Evolutionary conservation across 1,140 invertebrate species (phyloP), one percentile per base, ranked within the genome.

Genomic region (Penaeus chinensis): DNA sequence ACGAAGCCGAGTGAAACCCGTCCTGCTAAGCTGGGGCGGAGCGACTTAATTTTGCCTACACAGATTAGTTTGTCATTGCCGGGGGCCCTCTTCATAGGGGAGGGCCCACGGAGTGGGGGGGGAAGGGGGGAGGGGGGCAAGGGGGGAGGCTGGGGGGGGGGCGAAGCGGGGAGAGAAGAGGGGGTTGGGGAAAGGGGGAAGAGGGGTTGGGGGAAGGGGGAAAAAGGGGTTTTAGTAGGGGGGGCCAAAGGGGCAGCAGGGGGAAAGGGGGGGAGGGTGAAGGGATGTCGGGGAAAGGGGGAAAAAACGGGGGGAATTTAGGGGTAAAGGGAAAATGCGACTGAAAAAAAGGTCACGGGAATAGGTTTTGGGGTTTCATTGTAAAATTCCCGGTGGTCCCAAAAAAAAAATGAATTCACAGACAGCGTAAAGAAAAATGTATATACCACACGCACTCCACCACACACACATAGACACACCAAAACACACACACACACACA

Each of bases 21-120:
- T 47, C 85, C 79, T 65, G 80, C 85, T 82, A 80, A 82, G 22
- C 65, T 61, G n/a, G 16, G 85, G 69, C 78, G 20, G 61, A 22
- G 80, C 85, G 85, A 87, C 85, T 77, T 87, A 87, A n/a, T n/a
- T 87, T 80, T 81, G 32, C 60, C 24, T 74, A 24, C 85, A 61
- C 63, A 82, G 85, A 87, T 87, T 87, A 87, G 85, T 87, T 87
- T 87, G 85, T 87, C 85, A 87, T 87, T 87, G 85, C 79, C n/a
- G n/a, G 61, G n/a, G 13, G 37, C 82, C 80, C 61, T 87, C 85
- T 87, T 87, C 80, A 87, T 87, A 87, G 85, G 77, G 76, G 78
- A 62, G 76, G 78, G n/a, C n/a, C n/a, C 61, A 54, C n/a, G 65
- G 27, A 62, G 32, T 16, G n/a, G n/a, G n/a, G 19, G 24, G 61